Conservation (phyloP, 2,113 vertebrate genomes). For the Bungarus multicinctus region DNA sequence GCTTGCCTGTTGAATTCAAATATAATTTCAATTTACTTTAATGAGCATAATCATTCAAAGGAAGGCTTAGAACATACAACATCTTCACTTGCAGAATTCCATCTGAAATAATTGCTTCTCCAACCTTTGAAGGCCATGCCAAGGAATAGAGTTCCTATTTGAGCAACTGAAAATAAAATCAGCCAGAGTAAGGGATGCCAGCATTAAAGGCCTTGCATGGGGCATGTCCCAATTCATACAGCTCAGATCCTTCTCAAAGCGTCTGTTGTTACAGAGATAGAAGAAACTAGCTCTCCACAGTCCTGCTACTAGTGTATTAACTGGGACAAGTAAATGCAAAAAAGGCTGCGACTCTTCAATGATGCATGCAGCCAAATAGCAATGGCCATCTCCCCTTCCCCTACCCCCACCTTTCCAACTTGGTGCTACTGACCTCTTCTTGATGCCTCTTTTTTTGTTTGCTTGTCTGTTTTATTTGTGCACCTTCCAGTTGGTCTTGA, state of each 20-base stretch:
- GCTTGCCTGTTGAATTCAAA: constrained; percentile 27
- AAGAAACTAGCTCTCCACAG: constrained; percentile 58
- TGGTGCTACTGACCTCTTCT: background rate
- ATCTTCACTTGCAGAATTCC: constrained; percentile 26
- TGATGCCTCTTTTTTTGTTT: background rate
- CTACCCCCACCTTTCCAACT: background rate
- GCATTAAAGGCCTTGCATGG: constrained; percentile 33
- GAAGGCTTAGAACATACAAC: constrained; percentile 46
- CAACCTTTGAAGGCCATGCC: constrained; percentile 44
- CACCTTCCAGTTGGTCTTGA: background rate
- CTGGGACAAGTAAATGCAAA: constrained; percentile 58
- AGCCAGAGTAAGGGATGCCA: constrained; percentile 61
- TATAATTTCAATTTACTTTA: constrained; percentile 18
- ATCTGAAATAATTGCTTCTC: constrained; percentile 19
- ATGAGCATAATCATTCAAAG: constrained; percentile 54
- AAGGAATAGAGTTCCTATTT: constrained; percentile 47
- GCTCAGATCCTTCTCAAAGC: constrained; percentile 60
- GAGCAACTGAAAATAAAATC: constrained; percentile 3
- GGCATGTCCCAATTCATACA: constrained; percentile 62
- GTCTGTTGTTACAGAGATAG: constrained; percentile 62
- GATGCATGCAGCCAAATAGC: constrained; percentile 66
- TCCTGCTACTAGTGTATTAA: constrained; percentile 62
- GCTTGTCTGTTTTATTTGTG: background rate
- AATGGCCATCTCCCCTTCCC: constrained; percentile 50
- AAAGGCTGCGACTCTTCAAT: constrained; percentile 71